Evolutionary conservation across 2,888 invertebrate genomes (phyloP).

Genomic region (Cantharis flavilabris): DNA sequence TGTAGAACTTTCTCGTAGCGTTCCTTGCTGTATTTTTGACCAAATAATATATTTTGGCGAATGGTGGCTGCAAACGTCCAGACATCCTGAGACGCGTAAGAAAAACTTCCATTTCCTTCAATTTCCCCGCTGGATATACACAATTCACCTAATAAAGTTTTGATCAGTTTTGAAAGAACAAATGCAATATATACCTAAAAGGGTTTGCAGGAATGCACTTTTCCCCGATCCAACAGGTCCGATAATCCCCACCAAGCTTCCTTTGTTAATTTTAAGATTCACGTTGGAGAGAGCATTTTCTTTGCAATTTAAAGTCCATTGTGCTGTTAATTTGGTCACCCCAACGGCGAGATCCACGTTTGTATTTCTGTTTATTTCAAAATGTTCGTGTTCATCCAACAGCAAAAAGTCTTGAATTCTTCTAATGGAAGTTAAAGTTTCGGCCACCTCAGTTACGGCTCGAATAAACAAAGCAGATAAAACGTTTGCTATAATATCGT

Average conservation of each 20-base stretch:
- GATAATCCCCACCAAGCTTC: slow-evolving; percentile 59
- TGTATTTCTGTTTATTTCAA: slow-evolving; percentile 36
- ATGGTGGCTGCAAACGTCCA: slow-evolving; percentile 82
- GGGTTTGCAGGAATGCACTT: slow-evolving; percentile 70
- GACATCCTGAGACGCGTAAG: slow-evolving; percentile 83
- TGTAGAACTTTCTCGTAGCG: slow-evolving; percentile 64
- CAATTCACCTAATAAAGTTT: slow-evolving; percentile 62
- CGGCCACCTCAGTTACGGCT: slow-evolving; percentile 57
- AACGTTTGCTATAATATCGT: slow-evolving; percentile 60
- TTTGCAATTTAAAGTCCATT: slow-evolving; percentile 47
- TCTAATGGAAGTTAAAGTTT: slow-evolving; percentile 55
- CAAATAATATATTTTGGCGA: slow-evolving; percentile 85
- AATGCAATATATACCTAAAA: slow-evolving; percentile 59
- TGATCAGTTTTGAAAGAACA: background rate
- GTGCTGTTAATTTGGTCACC: slow-evolving; percentile 46
- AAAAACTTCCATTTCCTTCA: slow-evolving; percentile 65
- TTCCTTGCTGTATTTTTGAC: slow-evolving; percentile 64
- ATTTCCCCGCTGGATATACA: slow-evolving; percentile 64
- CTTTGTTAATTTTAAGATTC: slow-evolving; percentile 42
- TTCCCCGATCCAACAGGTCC: slow-evolving; percentile 67
- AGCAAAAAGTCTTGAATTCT: slow-evolving; percentile 54
- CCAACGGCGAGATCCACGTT: slow-evolving; percentile 43
- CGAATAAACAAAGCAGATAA: slow-evolving; percentile 63
- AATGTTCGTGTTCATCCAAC: slow-evolving; percentile 47
- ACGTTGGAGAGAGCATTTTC: slow-evolving; percentile 49